A percentile compares a stretch with the other conserved stretches of the same genome.
These are phyloP conservation scores for Hypsibius dujardini DNA, from an alignment of 1,140 invertebrate genomes.

Conservation along the genomic window DNA sequence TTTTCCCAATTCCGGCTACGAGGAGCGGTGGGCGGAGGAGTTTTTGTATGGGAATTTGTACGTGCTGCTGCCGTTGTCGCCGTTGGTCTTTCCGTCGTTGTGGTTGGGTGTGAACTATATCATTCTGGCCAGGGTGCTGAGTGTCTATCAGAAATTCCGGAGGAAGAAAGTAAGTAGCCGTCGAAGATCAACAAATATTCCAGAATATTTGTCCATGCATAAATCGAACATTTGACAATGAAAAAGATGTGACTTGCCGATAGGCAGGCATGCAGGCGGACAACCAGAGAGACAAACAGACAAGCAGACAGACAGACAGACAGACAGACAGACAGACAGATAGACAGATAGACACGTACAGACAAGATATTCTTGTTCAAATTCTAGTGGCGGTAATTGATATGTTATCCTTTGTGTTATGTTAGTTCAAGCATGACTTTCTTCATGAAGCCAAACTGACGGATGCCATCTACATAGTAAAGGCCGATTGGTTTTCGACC, in stretches of 20 bases:
- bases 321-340: too few species aligned
- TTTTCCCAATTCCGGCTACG: not conserved
- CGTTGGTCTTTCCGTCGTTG: slow-evolving; percentile 59
- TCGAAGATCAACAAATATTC: not conserved
- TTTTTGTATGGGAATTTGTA: slow-evolving; percentile 23
- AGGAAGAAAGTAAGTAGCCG: slow-evolving; percentile 13
- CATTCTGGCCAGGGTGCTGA: slow-evolving; percentile 52
- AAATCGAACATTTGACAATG: too few species aligned
- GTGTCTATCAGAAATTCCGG: slow-evolving; percentile 25
- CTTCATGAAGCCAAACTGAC: slow-evolving; percentile 12
- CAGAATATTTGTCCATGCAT: too few species aligned
- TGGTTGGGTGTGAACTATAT: slow-evolving; percentile 70
- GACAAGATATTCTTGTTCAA: not conserved
- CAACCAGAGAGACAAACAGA: too few species aligned
- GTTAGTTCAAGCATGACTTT: slow-evolving; percentile 7
- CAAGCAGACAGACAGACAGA: too few species aligned
- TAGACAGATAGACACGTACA: too few species aligned
- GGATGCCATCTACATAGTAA: slow-evolving; percentile 13
- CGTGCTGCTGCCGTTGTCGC: slow-evolving; percentile 43
- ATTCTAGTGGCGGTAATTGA: not conserved
- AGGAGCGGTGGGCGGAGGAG: slow-evolving; percentile 1
- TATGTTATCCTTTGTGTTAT: not conserved
- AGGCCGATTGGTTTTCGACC: slow-evolving; percentile 3
- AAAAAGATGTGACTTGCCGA: too few species aligned
- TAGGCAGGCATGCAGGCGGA: too few species aligned